These are phyloP conservation scores for Xylota segnis DNA, from an alignment of 2,888 invertebrate species.

Conservation along the genomic window DNA sequence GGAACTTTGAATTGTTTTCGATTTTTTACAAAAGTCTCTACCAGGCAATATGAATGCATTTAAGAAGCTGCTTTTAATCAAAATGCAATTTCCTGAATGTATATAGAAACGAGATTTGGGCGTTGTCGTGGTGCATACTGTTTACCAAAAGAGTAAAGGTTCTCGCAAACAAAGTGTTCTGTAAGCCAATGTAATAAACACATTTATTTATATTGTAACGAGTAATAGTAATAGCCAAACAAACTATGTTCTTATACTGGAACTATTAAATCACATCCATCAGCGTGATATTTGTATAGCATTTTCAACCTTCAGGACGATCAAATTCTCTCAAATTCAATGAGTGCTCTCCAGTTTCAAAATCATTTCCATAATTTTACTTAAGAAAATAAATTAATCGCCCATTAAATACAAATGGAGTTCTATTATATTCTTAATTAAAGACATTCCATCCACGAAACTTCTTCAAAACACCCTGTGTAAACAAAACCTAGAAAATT, in stretches of 20 bases:
- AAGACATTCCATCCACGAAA: constrained; percentile 43
- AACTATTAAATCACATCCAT: not conserved
- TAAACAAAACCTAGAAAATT: constrained; percentile 25
- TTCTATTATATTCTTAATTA: constrained; percentile 62
- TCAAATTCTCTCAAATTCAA: constrained; percentile 8
- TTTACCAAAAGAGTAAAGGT: too few species aligned
- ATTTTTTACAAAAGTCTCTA: not conserved
- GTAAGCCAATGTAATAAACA: too few species aligned
- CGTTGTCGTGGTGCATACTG: too few species aligned
- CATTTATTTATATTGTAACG: too few species aligned
- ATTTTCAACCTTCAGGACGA: constrained; percentile 15
- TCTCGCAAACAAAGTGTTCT: too few species aligned
- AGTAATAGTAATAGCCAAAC: too few species aligned
- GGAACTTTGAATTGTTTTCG: not conserved
- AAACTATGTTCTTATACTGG: too few species aligned
- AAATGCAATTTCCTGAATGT: too few species aligned
- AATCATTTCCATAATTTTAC: constrained; percentile 32
- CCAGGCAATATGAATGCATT: too few species aligned
- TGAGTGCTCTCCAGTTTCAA: constrained; percentile 21
- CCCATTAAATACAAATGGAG: constrained; percentile 47
- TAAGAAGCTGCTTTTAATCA: too few species aligned
- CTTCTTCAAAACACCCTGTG: constrained; percentile 46
- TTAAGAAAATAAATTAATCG: constrained; percentile 58
- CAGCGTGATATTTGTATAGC: constrained; percentile 19
- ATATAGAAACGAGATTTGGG: too few species aligned